Evolutionary conservation across 2,888 invertebrate genomes (phyloP).

Genomic region (Dinocampus coccinellae): DNA sequence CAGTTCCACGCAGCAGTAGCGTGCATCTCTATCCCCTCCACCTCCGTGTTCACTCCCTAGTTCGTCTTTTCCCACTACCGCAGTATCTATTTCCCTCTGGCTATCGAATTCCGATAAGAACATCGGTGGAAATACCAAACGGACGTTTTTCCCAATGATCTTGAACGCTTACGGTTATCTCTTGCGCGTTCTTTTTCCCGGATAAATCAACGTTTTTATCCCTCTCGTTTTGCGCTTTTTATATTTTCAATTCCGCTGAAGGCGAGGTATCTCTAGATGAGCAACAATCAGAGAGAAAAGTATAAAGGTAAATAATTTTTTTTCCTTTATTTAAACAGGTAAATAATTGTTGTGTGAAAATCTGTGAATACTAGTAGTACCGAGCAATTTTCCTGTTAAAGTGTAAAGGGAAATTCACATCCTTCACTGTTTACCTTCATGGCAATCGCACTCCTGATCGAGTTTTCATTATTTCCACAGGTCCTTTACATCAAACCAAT

Average conservation of each 20-base stretch:
- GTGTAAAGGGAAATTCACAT: neutral
- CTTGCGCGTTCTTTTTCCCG: conserved; percentile 7
- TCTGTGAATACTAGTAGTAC: too few species aligned
- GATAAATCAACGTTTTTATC: conserved; percentile 29
- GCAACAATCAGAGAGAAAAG: neutral
- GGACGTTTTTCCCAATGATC: conserved; percentile 40
- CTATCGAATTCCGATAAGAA: conserved; percentile 64
- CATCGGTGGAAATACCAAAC: conserved; percentile 45
- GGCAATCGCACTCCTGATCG: neutral
- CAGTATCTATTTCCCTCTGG: conserved; percentile 38
- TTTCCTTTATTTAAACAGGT: too few species aligned
- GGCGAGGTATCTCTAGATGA: neutral
- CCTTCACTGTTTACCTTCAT: neutral
- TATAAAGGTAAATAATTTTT: conserved; percentile 16
- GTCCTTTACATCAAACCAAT: neutral
- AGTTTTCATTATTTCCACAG: neutral
- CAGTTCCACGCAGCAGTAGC: conserved; percentile 54
- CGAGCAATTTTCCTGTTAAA: neutral
- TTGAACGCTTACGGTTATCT: conserved; percentile 37
- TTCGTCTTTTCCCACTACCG: conserved; percentile 24
- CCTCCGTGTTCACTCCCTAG: conserved; percentile 19
- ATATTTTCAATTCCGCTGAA: conserved; percentile 21
- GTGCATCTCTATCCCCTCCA: conserved; percentile 34
- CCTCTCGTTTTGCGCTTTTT: neutral
- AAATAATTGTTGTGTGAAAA: conserved; percentile 16